These are phyloP conservation scores for Scaptomyza graminum DNA, from an alignment of 1,140 invertebrate species.

Conservation along the genomic window DNA sequence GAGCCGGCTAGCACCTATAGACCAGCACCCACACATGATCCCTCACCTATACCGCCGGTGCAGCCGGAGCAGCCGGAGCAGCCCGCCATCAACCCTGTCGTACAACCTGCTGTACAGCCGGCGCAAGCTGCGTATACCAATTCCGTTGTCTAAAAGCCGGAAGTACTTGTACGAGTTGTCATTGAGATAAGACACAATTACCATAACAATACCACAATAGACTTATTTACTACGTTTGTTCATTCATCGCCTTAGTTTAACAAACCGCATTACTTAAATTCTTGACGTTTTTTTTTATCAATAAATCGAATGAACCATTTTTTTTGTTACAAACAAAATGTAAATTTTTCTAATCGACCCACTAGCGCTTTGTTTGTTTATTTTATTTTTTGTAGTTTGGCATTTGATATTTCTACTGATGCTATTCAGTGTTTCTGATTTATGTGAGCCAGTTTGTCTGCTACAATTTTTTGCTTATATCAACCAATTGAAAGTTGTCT, in stretches of 20 bases:
- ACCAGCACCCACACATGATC: slow-evolving; percentile 61
- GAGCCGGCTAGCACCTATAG: slow-evolving; percentile 70
- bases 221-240: not conserved
- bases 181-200: slow-evolving; percentile 1
- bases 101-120: slow-evolving; percentile 19
- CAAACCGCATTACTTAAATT: slow-evolving; percentile 6
- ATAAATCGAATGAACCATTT: slow-evolving; percentile 60
- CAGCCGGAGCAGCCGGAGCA: slow-evolving; percentile 9
- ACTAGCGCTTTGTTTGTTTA: slow-evolving; percentile 8
- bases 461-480: slow-evolving; percentile 10
- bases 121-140: slow-evolving; percentile 64
- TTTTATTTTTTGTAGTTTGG: slow-evolving; percentile 14
- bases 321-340: slow-evolving; percentile 52
- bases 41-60: slow-evolving; percentile 9
- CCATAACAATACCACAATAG: slow-evolving; percentile 9
- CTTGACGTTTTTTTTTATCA: slow-evolving; percentile 49
- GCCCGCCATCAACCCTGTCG: slow-evolving; percentile 21
- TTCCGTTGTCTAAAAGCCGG: slow-evolving; percentile 44
- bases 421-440: slow-evolving; percentile 15
- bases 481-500: slow-evolving; percentile 43
- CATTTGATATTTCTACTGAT: slow-evolving; percentile 58
- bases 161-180: slow-evolving; percentile 19
- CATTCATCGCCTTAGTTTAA: not conserved
- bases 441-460: slow-evolving; percentile 60
- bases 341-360: slow-evolving; percentile 29